Evolutionary conservation across 2,113 vertebrate genomes (phyloP).

Genomic region (Engraulis encrasicolus): DNA sequence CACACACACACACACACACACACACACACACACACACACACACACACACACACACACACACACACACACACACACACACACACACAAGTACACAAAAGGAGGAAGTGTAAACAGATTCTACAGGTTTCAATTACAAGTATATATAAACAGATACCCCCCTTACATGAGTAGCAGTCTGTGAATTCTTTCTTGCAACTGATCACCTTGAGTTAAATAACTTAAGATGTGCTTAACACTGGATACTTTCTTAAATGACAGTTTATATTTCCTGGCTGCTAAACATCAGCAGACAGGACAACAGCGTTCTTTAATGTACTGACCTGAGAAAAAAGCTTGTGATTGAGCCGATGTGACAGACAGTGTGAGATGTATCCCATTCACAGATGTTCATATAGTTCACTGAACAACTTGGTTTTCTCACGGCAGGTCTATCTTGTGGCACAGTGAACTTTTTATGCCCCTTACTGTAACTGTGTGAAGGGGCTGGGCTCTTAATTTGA

Average conservation of each 20-base stretch:
- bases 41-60: too few relatives aligned
- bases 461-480: conserved; percentile 45
- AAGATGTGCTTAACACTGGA: too few relatives aligned
- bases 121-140: too few relatives aligned
- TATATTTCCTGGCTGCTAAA: neutral
- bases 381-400: neutral
- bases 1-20: too few relatives aligned
- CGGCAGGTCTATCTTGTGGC: neutral
- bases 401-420: neutral
- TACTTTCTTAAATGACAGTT: neutral
- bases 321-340: neutral
- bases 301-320: neutral
- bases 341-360: neutral
- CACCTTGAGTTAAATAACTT: too few relatives aligned
- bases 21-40: too few relatives aligned
- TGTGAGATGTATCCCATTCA: neutral
- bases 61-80: too few relatives aligned
- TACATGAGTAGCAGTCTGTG: too few relatives aligned
- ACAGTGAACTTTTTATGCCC: conserved; percentile 58
- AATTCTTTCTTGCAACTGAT: too few relatives aligned
- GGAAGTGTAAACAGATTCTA: too few relatives aligned
- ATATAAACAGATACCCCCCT: too few relatives aligned
- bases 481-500: conserved; percentile 77
- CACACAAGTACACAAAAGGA: too few relatives aligned
- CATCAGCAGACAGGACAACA: neutral